Evolutionary conservation across 1,140 invertebrate species (phyloP), one percentile per base, ranked within the genome.

Genomic region (Stenopsyche tienmushanensis): DNA sequence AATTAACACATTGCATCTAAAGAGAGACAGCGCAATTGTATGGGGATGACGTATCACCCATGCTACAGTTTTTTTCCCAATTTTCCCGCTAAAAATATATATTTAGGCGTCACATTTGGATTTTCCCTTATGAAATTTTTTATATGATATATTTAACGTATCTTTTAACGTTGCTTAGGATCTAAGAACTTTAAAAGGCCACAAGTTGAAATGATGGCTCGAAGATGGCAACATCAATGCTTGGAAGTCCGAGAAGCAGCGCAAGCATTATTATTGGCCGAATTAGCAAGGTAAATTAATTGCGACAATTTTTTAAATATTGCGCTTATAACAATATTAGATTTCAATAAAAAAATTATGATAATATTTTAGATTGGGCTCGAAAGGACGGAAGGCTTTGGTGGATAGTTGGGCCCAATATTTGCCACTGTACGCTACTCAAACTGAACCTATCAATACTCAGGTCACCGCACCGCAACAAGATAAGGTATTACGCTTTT

Each of bases 201-300:
- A 0, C 90, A 95, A 78, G 92, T 99, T 0, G 97, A 99, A 78
- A 95, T 98, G 87, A 86, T 99, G 82, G 97, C 96, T 8, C 86
- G 95, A 21, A 83, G 95, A 45, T 99, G 97, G 97, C 97, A 99
- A 77, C 97, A 99, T 81, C 91, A 97, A 67, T 99, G 97, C 79
- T 83, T 99, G 5, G 97, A 99, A 83, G 94, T 96, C 47, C 80
- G 97, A 8, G 95, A 98, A 79, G 97, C 97, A 0, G 92, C 96
- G 0, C 97, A 99, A 76, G 96, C 97, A 20, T 82, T 99, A 1
- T 77, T 99, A 0, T 80, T 99, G 3, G 94, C 96, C 5, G 97
- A 99, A 80, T 80, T 99, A 0, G 88, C 90, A 44, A 84, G 92
- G 88, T 78, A 41, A 49, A 24, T 65, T 47, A 47, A 15, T 47